Base-by-base conservation (phyloP, 2,888 invertebrate species). In the Apodemia zela region DNA sequence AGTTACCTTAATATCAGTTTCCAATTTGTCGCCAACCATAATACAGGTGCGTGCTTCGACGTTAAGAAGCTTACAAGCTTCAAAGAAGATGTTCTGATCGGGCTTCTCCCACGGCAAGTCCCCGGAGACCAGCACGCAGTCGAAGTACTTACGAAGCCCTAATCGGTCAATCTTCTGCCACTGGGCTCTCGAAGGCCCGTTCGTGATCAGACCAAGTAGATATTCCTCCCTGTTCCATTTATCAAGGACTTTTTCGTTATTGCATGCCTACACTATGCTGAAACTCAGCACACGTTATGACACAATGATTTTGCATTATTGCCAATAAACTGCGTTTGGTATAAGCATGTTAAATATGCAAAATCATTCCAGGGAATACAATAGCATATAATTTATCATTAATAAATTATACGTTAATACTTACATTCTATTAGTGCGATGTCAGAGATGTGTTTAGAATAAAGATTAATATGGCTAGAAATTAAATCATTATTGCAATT, bases 21-120 rank as follows among this genome's bases (percentile, higher is more conserved):
- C 97, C 72, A 97, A 85, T 81, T 96, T 97, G 81, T 97, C 97
- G 59, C 97, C 97, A 76, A 97, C 95, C 97, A 97, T 97, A 73
- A 96, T 93, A 86, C 97, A 97, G 71, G 94, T 93, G 63, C 93
- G 87, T 0, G 97, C 95, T 78, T 94, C 93, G 21, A 97, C 95
- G 69, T 94, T 93, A 65, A 97, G 93, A 79, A 93, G 93, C 76
- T 94, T 94, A 87, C 96, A 97, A 38, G 97, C 97, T 73, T 96
- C 94, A 71, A 95, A 93, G 85, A 97, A 97, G 84, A 97, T 97
- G 79, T 95, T 93, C 71, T 95, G 93, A 80, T 96, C 94, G 0
- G 97, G 97, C 84, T 97, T 97, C 88, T 97, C 97, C 95, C 96
- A 97, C 3, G 95, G 95, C 74, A 96, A 89, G 87, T 97, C 97